Evolutionary conservation across 2,888 invertebrate species (phyloP).

Genomic region (Drosophila neonasuta): DNA sequence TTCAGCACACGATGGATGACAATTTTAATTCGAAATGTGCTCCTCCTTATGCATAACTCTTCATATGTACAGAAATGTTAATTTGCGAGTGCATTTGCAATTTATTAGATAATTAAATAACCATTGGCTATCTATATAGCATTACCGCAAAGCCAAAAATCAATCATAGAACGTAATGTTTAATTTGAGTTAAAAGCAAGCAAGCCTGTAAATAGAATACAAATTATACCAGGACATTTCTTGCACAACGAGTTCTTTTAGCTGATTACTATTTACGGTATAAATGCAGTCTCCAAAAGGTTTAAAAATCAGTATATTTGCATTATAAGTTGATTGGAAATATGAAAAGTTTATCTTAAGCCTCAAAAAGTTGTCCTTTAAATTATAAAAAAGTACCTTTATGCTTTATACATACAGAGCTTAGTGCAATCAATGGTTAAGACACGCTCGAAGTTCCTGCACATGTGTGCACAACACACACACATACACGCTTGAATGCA

Average conservation of each 20-base stretch:
- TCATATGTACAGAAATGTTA: neutral
- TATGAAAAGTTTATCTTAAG: neutral
- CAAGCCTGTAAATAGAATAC: too few species aligned
- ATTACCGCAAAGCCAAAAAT: too few species aligned
- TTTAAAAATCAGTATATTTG: neutral
- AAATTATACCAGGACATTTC: too few species aligned
- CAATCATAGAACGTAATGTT: too few species aligned
- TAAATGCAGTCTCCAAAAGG: neutral
- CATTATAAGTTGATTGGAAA: neutral
- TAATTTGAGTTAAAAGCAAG: too few species aligned
- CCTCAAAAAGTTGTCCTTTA: constrained; percentile 40
- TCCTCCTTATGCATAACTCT: neutral
- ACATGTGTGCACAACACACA: constrained; percentile 26
- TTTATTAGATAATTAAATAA: neutral
- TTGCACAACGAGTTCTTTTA: too few species aligned
- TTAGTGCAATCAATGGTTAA: constrained; percentile 60
- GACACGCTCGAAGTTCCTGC: constrained; percentile 29
- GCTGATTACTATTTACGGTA: neutral
- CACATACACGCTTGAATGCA: neutral
- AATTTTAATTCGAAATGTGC: constrained; percentile 22
- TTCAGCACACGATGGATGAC: constrained; percentile 29
- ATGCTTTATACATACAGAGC: constrained; percentile 38
- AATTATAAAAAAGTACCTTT: constrained; percentile 32
- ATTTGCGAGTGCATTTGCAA: neutral
- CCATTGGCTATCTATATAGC: too few species aligned